Conservation (phyloP, 2,888 invertebrate species). For the Podabrus alpinus region DNA sequence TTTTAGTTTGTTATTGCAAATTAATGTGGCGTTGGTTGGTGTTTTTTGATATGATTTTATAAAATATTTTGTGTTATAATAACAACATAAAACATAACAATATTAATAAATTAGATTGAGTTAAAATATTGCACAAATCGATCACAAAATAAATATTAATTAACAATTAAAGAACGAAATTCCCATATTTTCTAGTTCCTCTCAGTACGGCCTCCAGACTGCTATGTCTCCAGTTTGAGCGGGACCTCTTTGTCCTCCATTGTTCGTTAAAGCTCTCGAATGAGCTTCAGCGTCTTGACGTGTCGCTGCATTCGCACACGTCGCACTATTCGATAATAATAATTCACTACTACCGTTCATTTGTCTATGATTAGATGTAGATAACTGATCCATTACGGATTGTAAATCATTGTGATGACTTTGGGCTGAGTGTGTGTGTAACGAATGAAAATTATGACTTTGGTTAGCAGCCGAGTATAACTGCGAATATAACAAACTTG, state of each 20-base stretch:
- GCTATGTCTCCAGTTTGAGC: conserved; percentile 68
- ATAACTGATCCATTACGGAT: conserved; percentile 77
- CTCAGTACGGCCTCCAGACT: conserved; percentile 78
- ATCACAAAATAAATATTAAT: conserved; percentile 9
- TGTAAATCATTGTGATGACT: conserved; percentile 67
- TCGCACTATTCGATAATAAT: conserved; percentile 62
- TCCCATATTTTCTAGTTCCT: conserved; percentile 28
- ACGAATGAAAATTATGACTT: conserved; percentile 71
- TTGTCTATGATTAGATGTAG: conserved; percentile 63
- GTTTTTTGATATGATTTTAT: conserved; percentile 3
- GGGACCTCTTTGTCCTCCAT: conserved; percentile 62
- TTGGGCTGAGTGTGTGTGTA: conserved; percentile 66
- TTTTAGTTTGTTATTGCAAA: not conserved
- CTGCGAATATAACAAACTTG: conserved; percentile 82
- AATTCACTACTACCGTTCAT: conserved; percentile 57
- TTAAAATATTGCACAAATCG: conserved; percentile 9
- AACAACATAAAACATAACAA: not conserved
- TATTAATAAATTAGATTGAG: not conserved
- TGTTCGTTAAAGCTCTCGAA: conserved; percentile 51
- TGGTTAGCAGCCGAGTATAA: conserved; percentile 80
- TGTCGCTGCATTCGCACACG: conserved; percentile 64
- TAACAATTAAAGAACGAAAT: conserved; percentile 32
- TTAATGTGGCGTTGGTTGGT: not conserved
- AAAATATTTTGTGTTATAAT: not conserved
- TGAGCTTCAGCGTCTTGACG: conserved; percentile 61